Conservation (phyloP, 2,113 vertebrate genomes). For the Thomomys bottae region DNA sequence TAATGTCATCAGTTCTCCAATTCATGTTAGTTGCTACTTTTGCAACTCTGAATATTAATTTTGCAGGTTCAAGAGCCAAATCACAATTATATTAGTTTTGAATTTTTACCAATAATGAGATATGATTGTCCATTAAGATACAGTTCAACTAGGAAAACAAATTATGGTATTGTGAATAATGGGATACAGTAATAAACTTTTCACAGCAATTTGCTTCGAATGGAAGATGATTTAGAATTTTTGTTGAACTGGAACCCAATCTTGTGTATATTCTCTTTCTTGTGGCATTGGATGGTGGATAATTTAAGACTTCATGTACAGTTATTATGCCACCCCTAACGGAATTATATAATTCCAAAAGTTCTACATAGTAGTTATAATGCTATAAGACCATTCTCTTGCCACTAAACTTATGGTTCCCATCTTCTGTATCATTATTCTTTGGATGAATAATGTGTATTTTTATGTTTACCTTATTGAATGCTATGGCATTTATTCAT, state of each 20-base stretch:
- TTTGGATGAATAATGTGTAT: constrained; percentile 57
- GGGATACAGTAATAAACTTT: constrained; percentile 35
- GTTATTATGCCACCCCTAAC: neutral
- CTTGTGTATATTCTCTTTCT: constrained; percentile 5
- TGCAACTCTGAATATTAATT: constrained; percentile 53
- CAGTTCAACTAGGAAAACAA: constrained; percentile 52
- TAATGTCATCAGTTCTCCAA: constrained; percentile 50
- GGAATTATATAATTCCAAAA: neutral
- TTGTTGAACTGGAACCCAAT: neutral
- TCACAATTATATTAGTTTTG: constrained; percentile 44
- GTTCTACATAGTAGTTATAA: neutral
- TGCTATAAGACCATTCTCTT: constrained; percentile 1
- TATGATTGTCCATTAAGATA: constrained; percentile 60
- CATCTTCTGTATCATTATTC: constrained; percentile 19
- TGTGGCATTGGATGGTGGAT: neutral
- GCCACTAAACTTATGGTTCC: neutral
- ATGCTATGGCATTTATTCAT: constrained; percentile 52
- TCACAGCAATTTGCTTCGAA: constrained; percentile 54
- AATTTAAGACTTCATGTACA: neutral
- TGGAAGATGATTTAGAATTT: constrained; percentile 8
- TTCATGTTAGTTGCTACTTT: constrained; percentile 57
- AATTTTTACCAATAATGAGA: constrained; percentile 62
- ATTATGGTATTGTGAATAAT: constrained; percentile 48
- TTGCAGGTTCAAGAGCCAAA: constrained; percentile 7
- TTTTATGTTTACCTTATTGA: constrained; percentile 55